Percentiles rank a stretch among this genome's conserved stretches.
These are phyloP conservation scores for Ictalurus furcatus DNA, from an alignment of 2,113 vertebrate species.

Conservation along the genomic window DNA sequence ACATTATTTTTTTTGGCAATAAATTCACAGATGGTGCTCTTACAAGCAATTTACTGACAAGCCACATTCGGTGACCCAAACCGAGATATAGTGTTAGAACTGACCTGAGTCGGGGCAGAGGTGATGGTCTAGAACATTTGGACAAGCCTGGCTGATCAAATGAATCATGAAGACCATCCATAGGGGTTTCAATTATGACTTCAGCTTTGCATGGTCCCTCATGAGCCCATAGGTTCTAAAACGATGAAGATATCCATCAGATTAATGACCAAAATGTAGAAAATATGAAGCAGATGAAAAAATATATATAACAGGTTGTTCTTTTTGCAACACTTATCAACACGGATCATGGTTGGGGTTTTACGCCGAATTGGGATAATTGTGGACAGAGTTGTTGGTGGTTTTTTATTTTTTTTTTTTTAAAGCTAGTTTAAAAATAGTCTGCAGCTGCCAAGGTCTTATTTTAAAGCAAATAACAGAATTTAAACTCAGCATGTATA, in stretches of 20 bases:
- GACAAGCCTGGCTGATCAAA: slow-evolving; percentile 76
- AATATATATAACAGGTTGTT: background rate
- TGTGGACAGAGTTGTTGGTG: background rate
- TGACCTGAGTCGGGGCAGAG: slow-evolving; percentile 83
- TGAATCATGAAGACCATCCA: slow-evolving; percentile 74
- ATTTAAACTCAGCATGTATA: background rate
- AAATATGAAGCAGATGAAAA: background rate
- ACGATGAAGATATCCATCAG: background rate
- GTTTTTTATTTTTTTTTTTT: background rate
- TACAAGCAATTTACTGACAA: no score
- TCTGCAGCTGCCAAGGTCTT: background rate
- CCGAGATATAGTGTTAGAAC: background rate
- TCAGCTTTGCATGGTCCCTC: slow-evolving; percentile 54
- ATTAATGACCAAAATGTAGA: background rate
- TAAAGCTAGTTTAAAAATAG: background rate
- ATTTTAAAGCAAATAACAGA: background rate
- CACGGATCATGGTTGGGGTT: background rate
- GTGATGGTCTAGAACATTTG: slow-evolving; percentile 77
- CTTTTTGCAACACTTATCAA: background rate
- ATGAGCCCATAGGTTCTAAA: slow-evolving; percentile 19
- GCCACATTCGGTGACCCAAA: background rate
- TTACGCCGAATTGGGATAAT: background rate
- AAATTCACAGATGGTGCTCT: background rate
- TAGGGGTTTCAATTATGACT: slow-evolving; percentile 73
- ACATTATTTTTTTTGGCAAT: background rate